Evolutionary conservation across 2,888 invertebrate genomes (phyloP).

Genomic region (Thecocarcelia acutangulata): DNA sequence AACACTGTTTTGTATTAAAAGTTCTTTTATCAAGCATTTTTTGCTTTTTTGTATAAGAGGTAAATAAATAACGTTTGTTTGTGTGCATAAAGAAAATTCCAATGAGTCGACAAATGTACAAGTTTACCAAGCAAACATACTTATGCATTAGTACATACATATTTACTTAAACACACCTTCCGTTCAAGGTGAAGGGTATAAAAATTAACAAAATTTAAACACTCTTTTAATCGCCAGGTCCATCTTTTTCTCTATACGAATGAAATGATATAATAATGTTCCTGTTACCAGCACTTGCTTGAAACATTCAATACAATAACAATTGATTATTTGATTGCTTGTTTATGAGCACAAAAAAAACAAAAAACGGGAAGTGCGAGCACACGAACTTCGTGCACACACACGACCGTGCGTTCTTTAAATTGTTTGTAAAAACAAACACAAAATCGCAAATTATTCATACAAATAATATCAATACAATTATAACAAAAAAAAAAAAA

Average conservation of each 20-base stretch:
- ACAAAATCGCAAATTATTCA: conserved; percentile 3
- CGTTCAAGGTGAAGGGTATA: conserved; percentile 7
- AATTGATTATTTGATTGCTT: neutral
- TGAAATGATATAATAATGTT: conserved; percentile 35
- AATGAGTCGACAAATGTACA: conserved; percentile 46
- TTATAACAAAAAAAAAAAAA: conserved; percentile 5
- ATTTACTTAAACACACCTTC: neutral
- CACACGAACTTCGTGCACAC: neutral
- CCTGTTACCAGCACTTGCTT: neutral
- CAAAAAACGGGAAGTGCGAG: conserved; percentile 40
- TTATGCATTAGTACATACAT: neutral
- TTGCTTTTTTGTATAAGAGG: too few species aligned
- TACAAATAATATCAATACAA: conserved; percentile 16
- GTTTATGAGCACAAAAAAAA: conserved; percentile 38
- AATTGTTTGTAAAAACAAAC: conserved; percentile 1
- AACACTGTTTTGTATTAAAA: too few species aligned
- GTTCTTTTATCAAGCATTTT: too few species aligned
- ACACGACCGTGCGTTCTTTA: neutral
- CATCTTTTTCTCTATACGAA: conserved; percentile 3
- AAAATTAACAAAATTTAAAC: conserved; percentile 18
- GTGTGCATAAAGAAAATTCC: conserved; percentile 1
- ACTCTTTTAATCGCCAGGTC: conserved; percentile 28
- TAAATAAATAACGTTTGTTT: neutral
- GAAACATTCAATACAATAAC: neutral
- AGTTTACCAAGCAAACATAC: neutral